Evolutionary conservation across 2,113 vertebrate genomes (phyloP).

Genomic region (Deroptyus accipitrinus): DNA sequence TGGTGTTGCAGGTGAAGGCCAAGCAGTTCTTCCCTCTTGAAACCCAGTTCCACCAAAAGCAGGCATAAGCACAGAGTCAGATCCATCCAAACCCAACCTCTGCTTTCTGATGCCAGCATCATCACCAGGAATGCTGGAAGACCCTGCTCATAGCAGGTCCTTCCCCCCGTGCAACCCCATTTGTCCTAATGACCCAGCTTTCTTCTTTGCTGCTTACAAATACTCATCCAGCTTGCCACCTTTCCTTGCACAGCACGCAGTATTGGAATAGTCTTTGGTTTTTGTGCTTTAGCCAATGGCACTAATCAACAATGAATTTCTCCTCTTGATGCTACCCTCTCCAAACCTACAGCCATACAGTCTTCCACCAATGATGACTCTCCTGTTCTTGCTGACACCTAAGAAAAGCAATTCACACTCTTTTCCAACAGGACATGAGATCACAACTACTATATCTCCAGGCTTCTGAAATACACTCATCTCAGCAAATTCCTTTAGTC

Average conservation of each 20-base stretch:
- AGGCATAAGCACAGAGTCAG: background rate
- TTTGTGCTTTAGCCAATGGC: background rate
- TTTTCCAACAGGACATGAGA: background rate
- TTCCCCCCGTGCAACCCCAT: background rate
- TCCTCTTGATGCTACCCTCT: background rate
- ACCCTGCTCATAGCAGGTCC: background rate
- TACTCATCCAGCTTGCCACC: accelerated
- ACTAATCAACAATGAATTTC: background rate
- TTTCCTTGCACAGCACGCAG: background rate
- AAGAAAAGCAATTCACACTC: background rate
- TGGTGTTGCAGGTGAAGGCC: background rate
- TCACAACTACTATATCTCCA: background rate
- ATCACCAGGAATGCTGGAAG: background rate
- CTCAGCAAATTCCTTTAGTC: background rate
- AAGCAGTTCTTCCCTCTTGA: background rate
- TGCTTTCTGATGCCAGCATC: background rate
- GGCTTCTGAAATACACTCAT: background rate
- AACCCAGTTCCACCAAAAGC: background rate
- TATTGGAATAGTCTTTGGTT: background rate
- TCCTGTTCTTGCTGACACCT: background rate
- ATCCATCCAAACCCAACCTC: background rate
- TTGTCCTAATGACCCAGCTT: background rate
- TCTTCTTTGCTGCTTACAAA: background rate
- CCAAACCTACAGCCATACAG: background rate
- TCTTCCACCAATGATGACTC: background rate